Evolutionary conservation across 2,797 vertebrate genomes (phyloP).

Genomic region (Brachyalestes nurse): DNA sequence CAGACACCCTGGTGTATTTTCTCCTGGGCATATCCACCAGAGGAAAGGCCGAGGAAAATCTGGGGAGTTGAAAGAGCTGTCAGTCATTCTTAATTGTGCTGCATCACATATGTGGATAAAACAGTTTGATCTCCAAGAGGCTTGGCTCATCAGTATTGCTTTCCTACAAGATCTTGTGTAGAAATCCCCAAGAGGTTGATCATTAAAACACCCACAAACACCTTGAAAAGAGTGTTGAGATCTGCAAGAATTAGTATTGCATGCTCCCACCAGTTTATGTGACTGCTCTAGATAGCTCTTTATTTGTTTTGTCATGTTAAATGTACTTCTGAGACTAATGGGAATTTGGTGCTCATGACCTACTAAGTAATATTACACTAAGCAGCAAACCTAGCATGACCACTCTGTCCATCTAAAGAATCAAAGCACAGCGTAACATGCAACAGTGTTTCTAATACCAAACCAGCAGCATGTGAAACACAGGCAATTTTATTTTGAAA

Average conservation of each 20-base stretch:
- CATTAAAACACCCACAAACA: not conserved
- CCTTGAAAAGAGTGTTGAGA: not conserved
- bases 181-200: slow-evolving; percentile 1
- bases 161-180: not conserved
- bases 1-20: slow-evolving; percentile 27
- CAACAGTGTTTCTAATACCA: not conserved
- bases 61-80: slow-evolving; percentile 7
- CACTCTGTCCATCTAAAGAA: not conserved
- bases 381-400: not conserved
- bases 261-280: not conserved
- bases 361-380: not conserved
- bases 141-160: not conserved
- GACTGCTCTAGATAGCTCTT: not conserved
- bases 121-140: not conserved
- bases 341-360: not conserved
- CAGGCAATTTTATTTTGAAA: slow-evolving; percentile 75
- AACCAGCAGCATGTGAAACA: slow-evolving; percentile 38
- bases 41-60: slow-evolving; percentile 13
- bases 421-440: not conserved
- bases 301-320: not conserved
- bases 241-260: not conserved
- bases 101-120: not conserved
- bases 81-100: slow-evolving; percentile 27
- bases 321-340: not conserved
- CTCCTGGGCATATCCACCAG: slow-evolving; percentile 9